Evolutionary conservation across 2,797 vertebrate genomes (phyloP).

Genomic region (Poecilia wingei): DNA sequence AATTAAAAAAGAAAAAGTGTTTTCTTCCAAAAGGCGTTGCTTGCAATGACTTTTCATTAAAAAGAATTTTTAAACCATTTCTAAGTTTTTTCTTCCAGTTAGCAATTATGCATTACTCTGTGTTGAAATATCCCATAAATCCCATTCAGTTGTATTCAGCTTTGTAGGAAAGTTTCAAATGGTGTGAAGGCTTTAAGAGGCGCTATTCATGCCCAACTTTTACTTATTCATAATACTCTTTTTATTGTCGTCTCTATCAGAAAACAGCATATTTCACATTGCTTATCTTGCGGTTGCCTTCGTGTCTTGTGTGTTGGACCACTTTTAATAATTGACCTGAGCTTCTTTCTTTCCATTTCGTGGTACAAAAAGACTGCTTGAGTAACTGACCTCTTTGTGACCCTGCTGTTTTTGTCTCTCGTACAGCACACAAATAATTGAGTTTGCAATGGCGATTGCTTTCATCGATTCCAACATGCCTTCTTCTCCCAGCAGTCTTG

Average conservation of each 20-base stretch:
- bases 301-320: slow-evolving; percentile 9
- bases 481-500: slow-evolving; percentile 50
- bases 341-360: slow-evolving; percentile 41
- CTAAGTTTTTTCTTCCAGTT: background rate
- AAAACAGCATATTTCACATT: background rate
- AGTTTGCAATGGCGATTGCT: slow-evolving; percentile 69
- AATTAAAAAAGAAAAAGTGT: background rate
- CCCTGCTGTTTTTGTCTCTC: slow-evolving; percentile 46
- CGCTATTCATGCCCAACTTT: background rate
- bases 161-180: background rate
- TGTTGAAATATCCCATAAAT: background rate
- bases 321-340: slow-evolving; percentile 16
- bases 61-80: background rate
- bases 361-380: slow-evolving; percentile 46
- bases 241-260: background rate
- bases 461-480: slow-evolving; percentile 69
- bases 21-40: background rate
- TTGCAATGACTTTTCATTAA: background rate
- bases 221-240: slow-evolving; percentile 3
- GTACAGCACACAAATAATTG: slow-evolving; percentile 62
- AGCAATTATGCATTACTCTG: background rate
- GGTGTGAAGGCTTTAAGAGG: background rate
- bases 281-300: slow-evolving; percentile 4
- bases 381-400: slow-evolving; percentile 54
- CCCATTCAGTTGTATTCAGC: background rate